These are phyloP conservation scores for Harpalus rufipes DNA, from an alignment of 2,888 invertebrate genomes.

Conservation along the genomic window DNA sequence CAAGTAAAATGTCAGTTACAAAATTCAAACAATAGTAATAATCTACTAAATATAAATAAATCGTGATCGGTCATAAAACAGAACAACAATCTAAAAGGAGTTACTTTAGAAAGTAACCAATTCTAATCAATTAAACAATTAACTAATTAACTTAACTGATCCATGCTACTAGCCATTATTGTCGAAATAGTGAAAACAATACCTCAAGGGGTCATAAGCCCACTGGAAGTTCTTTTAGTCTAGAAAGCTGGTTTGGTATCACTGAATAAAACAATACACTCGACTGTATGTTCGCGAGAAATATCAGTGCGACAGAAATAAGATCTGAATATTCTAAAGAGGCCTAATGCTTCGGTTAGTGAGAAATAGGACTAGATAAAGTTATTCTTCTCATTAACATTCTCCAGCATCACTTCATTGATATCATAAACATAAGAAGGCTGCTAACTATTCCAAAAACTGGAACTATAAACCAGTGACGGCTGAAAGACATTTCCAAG, in stretches of 20 bases:
- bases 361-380: conserved; percentile 33
- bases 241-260: conserved; percentile 38
- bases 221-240: not conserved
- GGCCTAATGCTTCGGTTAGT: conserved; percentile 15
- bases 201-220: not conserved
- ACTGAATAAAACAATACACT: conserved; percentile 26
- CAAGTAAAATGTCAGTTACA: not conserved
- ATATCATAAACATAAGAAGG: conserved; percentile 31
- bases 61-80: conserved; percentile 40
- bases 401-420: conserved; percentile 43
- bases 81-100: conserved; percentile 20
- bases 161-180: not conserved
- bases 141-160: not conserved
- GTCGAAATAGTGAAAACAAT: conserved; percentile 2
- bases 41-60: not conserved
- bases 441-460: not conserved
- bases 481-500: not conserved
- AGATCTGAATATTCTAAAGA: not conserved
- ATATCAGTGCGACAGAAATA: not conserved
- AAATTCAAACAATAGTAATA: conserved; percentile 22
- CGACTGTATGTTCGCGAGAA: not conserved
- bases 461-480: conserved; percentile 32
- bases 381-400: conserved; percentile 39
- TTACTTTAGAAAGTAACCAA: not conserved
- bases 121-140: conserved; percentile 24